Base-by-base conservation (phyloP, 2,113 vertebrate genomes). In the Cynopterus brachyotis region DNA sequence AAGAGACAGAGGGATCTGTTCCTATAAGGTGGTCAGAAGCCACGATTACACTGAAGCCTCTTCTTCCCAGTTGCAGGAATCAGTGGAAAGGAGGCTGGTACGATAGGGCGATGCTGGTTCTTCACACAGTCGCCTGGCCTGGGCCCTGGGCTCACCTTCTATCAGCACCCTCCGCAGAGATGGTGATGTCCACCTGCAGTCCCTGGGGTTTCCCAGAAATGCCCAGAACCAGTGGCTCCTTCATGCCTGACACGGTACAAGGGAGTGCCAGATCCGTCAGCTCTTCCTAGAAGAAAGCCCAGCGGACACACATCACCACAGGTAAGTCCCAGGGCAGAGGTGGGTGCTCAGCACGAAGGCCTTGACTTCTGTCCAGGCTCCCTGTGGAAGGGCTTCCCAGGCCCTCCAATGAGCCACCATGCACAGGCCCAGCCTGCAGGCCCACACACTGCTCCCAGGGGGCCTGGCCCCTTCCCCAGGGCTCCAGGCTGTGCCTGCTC, bases 241-340 rank as follows among this genome's bases (percentile, higher is more conserved):
- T 94, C 99, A 99, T 99, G 78, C 98, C 99, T 92, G 99, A 98
- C 94, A 99, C 98, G 6, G 98, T 97, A 96, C 99, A 99, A 75
- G 98, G 95, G 64, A 99, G 98, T 47, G n/a, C 88, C 35, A 99
- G 98, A 6, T 99, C 97, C 1, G 97, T 98, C 96, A 99, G 96
- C 80, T 99, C 98, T 53, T 98, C 98, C 99, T 99, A 92, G 60
- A 62, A 98, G 57, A 90, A 84, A 72, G 93, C 13, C 67, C 67
- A 10, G 3, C 40, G 2, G 42, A 37, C 20, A 12, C 9, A 17
- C 24, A 5, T n/a, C 19, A 53, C 35, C 15, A 6, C 35, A 15
- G 20, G 3, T 20, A 15, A 57, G 60, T 10, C 19, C 42, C 35
- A 12, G 30, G 9, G 9, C 26, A 4, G 0, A 69, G 12, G 64